phyloP scores from a whole-genome alignment of 2,797 vertebrate genomes.

The Parotocinclus haroldoi region DNA sequence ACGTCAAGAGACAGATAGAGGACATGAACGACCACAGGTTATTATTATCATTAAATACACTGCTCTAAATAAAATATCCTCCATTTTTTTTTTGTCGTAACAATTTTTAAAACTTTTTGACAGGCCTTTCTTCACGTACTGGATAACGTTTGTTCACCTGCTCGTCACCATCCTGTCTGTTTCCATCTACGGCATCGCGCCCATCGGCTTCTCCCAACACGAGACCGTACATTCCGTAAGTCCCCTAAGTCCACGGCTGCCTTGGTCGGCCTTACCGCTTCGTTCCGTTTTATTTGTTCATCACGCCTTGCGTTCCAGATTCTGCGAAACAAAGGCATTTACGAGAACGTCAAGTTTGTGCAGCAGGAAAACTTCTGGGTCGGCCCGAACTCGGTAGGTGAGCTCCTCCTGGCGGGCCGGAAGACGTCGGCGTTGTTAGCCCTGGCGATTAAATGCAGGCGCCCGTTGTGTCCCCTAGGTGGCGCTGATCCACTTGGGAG shows the following conservation, averaged over 20 bases:
- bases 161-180: slow-evolving; percentile 90
- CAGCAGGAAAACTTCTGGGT: slow-evolving; percentile 99
- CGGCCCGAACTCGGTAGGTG: slow-evolving; percentile 91
- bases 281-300: not conserved
- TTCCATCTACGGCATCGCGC: slow-evolving; percentile 90
- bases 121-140: slow-evolving; percentile 97
- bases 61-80: no score
- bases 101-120: no score
- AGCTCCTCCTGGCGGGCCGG: not conserved
- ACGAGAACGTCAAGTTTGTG: slow-evolving; percentile 95
- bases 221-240: slow-evolving; percentile 95
- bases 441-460: not conserved
- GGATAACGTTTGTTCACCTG: slow-evolving; percentile 96
- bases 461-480: slow-evolving; percentile 70
- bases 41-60: slow-evolving; percentile 21
- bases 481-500: slow-evolving; percentile 95
- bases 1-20: slow-evolving; percentile 90
- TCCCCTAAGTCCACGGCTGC: no score
- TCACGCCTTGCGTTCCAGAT: slow-evolving; percentile 68
- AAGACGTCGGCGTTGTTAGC: not conserved
- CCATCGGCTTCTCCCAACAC: slow-evolving; percentile 93
- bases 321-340: slow-evolving; percentile 90
- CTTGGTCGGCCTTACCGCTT: no score
- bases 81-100: no score
- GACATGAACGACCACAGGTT: slow-evolving; percentile 98